Conservation (phyloP, 2,113 vertebrate genomes). For the Siniperca knerii region DNA sequence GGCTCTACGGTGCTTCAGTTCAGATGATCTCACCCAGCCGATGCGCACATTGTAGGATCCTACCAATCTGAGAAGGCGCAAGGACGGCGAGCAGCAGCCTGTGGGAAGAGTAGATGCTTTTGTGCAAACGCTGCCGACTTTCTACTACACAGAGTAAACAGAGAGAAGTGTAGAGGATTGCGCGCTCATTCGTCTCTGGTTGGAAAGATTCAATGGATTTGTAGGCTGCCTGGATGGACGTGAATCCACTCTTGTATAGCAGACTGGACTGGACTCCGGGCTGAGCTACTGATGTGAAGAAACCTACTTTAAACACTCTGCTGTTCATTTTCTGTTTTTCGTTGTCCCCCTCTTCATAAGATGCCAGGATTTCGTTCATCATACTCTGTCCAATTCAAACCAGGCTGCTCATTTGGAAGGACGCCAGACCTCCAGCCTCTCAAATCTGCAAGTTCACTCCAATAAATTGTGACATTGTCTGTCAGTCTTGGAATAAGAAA, state of each 20-base stretch:
- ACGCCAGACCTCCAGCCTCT: conserved; percentile 81
- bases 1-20: conserved; percentile 67
- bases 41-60: conserved; percentile 76
- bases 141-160: conserved; percentile 74
- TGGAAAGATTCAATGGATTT: conserved; percentile 61
- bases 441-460: conserved; percentile 84
- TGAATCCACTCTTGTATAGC: conserved; percentile 56
- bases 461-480: conserved; percentile 86
- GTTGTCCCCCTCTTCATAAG: conserved; percentile 36
- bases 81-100: conserved; percentile 70
- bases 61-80: conserved; percentile 76
- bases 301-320: conserved; percentile 73
- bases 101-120: conserved; percentile 73
- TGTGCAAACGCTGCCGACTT: conserved; percentile 63
- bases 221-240: conserved; percentile 49
- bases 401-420: conserved; percentile 81
- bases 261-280: conserved; percentile 61
- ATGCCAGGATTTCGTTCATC: conserved; percentile 77
- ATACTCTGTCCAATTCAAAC: conserved; percentile 69
- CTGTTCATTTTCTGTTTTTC: conserved; percentile 29
- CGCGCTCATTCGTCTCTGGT: conserved; percentile 35
- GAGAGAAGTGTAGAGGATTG: conserved; percentile 38
- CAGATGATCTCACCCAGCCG: conserved; percentile 81
- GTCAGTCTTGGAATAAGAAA: conserved; percentile 84
- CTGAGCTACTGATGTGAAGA: conserved; percentile 51